phyloP scores from a whole-genome alignment of 1,140 invertebrate species.

The Reticulitermes speratus region DNA sequence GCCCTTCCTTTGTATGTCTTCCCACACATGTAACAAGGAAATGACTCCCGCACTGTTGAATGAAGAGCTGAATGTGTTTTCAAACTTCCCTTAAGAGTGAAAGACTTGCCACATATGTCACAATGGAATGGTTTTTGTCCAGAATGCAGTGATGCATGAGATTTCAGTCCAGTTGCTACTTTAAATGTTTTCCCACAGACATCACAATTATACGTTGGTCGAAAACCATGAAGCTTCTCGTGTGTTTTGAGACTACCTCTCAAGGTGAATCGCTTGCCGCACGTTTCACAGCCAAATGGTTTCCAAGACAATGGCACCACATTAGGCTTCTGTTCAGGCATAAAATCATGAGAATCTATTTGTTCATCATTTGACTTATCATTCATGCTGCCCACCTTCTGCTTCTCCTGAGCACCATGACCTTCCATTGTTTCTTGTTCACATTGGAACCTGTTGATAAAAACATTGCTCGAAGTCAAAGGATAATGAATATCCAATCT shows the following conservation, averaged over 20 bases:
- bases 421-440: conserved; percentile 13
- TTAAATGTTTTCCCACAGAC: background rate
- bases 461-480: background rate
- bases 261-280: conserved; percentile 1
- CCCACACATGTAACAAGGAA: background rate
- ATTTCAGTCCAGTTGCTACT: background rate
- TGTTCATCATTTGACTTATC: background rate
- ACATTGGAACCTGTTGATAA: background rate
- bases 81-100: background rate
- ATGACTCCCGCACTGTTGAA: background rate
- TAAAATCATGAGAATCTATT: background rate
- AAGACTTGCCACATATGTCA: conserved; percentile 1
- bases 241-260: background rate
- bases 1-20: conserved; percentile 11
- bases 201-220: background rate
- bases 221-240: background rate
- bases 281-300: background rate
- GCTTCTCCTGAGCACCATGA: background rate
- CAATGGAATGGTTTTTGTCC: conserved; percentile 1
- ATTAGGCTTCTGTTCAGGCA: background rate
- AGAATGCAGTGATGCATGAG: background rate
- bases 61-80: conserved; percentile 2
- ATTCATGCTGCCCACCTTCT: background rate
- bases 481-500: background rate
- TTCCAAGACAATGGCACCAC: background rate